phyloP scores from a whole-genome alignment of 2,797 vertebrate species.

The Galagoides demidoff region DNA sequence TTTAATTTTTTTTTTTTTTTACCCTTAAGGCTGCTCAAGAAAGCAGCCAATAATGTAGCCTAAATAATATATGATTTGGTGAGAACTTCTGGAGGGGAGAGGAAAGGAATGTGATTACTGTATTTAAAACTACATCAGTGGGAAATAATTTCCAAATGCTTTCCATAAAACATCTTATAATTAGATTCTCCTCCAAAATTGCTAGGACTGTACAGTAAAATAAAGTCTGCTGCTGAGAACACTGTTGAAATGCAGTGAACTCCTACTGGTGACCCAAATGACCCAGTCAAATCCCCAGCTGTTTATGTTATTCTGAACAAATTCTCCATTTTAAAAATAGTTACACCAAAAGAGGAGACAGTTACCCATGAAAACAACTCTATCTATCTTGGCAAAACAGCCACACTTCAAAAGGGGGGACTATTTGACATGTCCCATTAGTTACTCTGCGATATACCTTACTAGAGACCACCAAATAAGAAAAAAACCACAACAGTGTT shows the following conservation, averaged over 20 bases:
- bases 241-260: constrained; percentile 7
- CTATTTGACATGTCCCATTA: not conserved
- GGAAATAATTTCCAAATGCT: constrained; percentile 57
- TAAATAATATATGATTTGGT: constrained; percentile 33
- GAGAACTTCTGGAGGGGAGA: not conserved
- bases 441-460: not conserved
- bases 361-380: not conserved
- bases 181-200: constrained; percentile 57
- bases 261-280: constrained; percentile 51
- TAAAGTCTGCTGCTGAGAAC: constrained; percentile 1
- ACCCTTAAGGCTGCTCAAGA: not conserved
- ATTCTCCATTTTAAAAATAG: constrained; percentile 35
- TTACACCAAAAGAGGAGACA: not conserved
- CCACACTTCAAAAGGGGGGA: not conserved
- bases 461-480: not conserved
- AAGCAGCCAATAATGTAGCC: not conserved
- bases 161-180: constrained; percentile 50
- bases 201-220: constrained; percentile 49
- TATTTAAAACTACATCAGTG: constrained; percentile 44
- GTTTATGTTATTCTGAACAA: constrained; percentile 61
- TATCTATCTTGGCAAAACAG: not conserved
- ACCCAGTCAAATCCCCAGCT: constrained; percentile 57
- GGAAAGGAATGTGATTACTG: not conserved
- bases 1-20: not conserved
- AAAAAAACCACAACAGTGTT: not conserved